A percentile compares a stretch with the other conserved stretches of the same genome.
Conservation (phyloP, 2,888 invertebrate genomes). For the Acholoe squamosa region DNA sequence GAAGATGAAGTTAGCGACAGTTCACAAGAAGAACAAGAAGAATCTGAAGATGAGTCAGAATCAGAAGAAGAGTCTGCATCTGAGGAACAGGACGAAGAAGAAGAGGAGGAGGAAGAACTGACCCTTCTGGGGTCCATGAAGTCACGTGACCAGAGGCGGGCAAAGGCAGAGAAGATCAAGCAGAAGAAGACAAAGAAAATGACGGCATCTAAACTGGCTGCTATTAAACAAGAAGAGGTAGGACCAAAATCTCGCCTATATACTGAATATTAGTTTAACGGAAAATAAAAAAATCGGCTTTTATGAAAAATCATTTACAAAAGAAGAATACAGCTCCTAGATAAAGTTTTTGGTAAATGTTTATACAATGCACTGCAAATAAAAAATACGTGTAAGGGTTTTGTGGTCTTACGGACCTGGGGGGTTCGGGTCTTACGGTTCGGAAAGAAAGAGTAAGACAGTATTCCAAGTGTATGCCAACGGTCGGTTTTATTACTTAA, state of each 20-base stretch:
- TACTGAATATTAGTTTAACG: too few relatives aligned
- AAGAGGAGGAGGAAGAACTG: slow-evolving; percentile 68
- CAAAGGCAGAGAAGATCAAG: slow-evolving; percentile 71
- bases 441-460: too few relatives aligned
- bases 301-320: too few relatives aligned
- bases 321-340: too few relatives aligned
- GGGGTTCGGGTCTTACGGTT: too few relatives aligned
- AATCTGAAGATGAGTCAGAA: not conserved
- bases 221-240: slow-evolving; percentile 75
- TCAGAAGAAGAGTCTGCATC: slow-evolving; percentile 14
- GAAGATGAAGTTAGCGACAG: slow-evolving; percentile 23
- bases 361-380: too few relatives aligned
- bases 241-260: not conserved
- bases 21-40: not conserved
- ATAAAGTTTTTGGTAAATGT: too few relatives aligned
- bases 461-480: too few relatives aligned
- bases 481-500: too few relatives aligned
- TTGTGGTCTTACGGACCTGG: too few relatives aligned
- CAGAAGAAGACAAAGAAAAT: slow-evolving; percentile 72
- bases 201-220: slow-evolving; percentile 70
- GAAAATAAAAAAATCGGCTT: too few relatives aligned
- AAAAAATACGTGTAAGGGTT: too few relatives aligned
- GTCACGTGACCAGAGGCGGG: slow-evolving; percentile 65
- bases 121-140: slow-evolving; percentile 74
- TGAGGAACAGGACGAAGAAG: slow-evolving; percentile 58